Evolutionary conservation across 1,140 invertebrate genomes (phyloP), one percentile per base, ranked within the genome.

Genomic region (Drosophila pseudoananassae): DNA sequence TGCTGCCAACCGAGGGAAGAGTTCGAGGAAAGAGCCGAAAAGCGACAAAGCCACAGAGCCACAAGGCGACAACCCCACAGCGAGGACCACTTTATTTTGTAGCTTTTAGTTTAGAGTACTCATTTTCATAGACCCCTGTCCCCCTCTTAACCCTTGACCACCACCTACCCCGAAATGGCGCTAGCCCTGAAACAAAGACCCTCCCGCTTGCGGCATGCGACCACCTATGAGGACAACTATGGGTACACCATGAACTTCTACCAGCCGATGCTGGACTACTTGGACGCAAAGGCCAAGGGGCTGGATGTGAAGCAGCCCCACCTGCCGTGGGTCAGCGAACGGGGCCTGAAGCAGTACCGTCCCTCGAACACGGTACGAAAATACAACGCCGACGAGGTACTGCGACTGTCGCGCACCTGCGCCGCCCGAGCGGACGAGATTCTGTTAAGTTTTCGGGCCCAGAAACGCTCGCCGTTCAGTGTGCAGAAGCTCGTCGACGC

Each of bases 241-340:
- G 94, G 94, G 33, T 95, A 95, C 72, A 95, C 95, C 4, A 96
- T 96, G 52, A 96, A 96, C 85, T 96, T 94, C 90, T 97, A 97
- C 91, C 95, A 96, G 83, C 96, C 96, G 9, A 96, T 97, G 95
- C 94, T 97, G 63, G 96, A 97, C 83, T 96, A 96, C 77, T 94
- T 97, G 57, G 94, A 96, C 76, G 92, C 92, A 17, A 94, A 93
- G 88, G 93, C 85, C 76, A 92, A 76, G 92, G 93, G 55, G 52
- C 90, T 46, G 65, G 81, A 79, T 59, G 91, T 53, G 77, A 90
- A 36, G 92, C 93, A 65, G 90, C 95, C 95, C 40, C 94, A 95
- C 89, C 92, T 97, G 58, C 96, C 96, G 6, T 96, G 94, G 95
- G 94, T 94, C 2, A 95, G 96, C 81, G 95, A 96, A 81, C 93